These are phyloP conservation scores for Sebastes miniatus DNA, from an alignment of 2,797 vertebrate species.

Conservation along the genomic window DNA sequence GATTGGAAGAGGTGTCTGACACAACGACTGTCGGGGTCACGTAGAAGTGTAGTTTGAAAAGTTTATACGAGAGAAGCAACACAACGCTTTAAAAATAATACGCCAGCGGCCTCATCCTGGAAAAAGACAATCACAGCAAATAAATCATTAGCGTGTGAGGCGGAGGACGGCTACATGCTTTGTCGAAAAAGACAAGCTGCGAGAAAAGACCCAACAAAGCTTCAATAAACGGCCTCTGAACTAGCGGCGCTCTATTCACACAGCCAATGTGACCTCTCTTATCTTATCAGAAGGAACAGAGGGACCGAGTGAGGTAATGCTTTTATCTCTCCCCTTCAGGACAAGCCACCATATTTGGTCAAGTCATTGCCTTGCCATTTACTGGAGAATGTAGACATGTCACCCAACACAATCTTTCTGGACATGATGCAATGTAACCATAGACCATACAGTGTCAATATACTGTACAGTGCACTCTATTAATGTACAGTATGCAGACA, in stretches of 20 bases:
- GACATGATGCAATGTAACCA: slow-evolving; percentile 9
- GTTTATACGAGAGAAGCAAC: neutral
- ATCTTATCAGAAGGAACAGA: slow-evolving; percentile 56
- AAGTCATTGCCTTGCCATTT: slow-evolving; percentile 33
- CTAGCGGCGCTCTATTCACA: slow-evolving; percentile 32
- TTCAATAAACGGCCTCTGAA: slow-evolving; percentile 42
- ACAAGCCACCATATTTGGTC: slow-evolving; percentile 26
- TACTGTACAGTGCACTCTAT: neutral
- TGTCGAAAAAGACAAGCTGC: slow-evolving; percentile 4
- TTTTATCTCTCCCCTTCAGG: slow-evolving; percentile 57
- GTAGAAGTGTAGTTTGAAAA: slow-evolving; percentile 13
- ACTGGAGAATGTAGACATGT: slow-evolving; percentile 15
- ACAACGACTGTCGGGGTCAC: neutral
- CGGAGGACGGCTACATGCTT: neutral
- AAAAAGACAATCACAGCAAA: slow-evolving; percentile 16
- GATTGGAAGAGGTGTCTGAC: slow-evolving; percentile 17
- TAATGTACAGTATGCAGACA: neutral
- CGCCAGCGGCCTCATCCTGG: neutral
- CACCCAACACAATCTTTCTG: slow-evolving; percentile 2
- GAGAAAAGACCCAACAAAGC: slow-evolving; percentile 29
- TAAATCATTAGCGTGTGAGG: slow-evolving; percentile 32
- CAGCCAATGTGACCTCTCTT: slow-evolving; percentile 60
- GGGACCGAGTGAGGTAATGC: slow-evolving; percentile 39
- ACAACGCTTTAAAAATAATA: slow-evolving; percentile 4
- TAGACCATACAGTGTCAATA: neutral